phyloP scores from a whole-genome alignment of 2,113 vertebrate species.

The Pseudolaguvia tuberculata region DNA sequence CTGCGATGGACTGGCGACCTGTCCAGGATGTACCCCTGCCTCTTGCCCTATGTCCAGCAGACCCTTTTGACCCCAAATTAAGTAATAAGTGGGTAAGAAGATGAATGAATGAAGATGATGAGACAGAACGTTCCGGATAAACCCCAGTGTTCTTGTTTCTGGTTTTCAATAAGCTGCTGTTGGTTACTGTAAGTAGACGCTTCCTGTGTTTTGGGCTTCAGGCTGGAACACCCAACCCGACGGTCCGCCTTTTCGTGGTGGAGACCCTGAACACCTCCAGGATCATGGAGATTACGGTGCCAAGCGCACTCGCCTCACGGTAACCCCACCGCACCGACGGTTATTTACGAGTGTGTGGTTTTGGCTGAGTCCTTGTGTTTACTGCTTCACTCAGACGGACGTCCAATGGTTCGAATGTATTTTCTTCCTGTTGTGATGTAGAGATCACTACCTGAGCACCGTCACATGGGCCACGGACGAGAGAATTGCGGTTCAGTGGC shows the following conservation, averaged over 20 bases:
- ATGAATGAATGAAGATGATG: no score
- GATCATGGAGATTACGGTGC: constrained; percentile 71
- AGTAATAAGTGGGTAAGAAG: no score
- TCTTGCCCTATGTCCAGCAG: no score
- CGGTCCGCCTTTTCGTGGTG: constrained; percentile 80
- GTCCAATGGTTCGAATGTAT: neutral
- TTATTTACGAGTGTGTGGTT: neutral
- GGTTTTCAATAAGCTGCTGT: neutral
- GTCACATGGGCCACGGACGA: constrained; percentile 85
- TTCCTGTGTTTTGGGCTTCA: constrained; percentile 54
- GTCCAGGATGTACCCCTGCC: no score
- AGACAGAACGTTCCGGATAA: neutral
- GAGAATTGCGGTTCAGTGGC: constrained; percentile 84
- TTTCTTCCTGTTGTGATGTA: constrained; percentile 50
- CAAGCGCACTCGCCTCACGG: constrained; percentile 70
- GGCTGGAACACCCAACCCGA: constrained; percentile 86
- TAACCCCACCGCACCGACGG: constrained; percentile 53
- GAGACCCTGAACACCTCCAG: constrained; percentile 61
- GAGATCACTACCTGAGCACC: constrained; percentile 87
- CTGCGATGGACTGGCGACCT: no score
- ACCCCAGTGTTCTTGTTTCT: neutral
- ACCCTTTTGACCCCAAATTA: no score
- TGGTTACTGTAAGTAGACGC: neutral
- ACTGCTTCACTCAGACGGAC: neutral
- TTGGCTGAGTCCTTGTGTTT: neutral